These are phyloP conservation scores for Pachyuromys duprasi DNA, from an alignment of 2,797 vertebrate species.

Conservation along the genomic window DNA sequence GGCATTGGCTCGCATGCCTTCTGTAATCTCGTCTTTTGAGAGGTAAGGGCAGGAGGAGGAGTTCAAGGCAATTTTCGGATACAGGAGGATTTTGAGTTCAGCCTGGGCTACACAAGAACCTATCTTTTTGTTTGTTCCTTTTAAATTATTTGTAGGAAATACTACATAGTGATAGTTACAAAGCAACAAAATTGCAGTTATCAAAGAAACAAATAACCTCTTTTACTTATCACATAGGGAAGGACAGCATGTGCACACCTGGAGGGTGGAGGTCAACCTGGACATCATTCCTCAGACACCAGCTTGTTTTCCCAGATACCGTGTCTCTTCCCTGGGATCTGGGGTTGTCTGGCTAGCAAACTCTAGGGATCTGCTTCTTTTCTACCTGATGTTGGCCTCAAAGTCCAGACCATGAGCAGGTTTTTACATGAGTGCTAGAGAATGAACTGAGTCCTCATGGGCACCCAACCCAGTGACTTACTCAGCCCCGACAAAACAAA, in stretches of 20 bases:
- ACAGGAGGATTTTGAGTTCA: neutral
- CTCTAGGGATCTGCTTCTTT: neutral
- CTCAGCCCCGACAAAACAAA: neutral
- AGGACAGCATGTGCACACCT: neutral
- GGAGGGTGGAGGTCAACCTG: neutral
- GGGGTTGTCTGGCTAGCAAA: neutral
- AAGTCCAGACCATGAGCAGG: neutral
- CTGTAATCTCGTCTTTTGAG: neutral
- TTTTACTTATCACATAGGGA: conserved; percentile 25
- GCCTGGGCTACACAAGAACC: neutral
- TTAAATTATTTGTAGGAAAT: neutral
- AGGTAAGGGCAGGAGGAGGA: neutral
- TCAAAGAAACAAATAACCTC: conserved; percentile 45
- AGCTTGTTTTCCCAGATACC: neutral
- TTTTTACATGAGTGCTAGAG: neutral
- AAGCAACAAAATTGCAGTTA: conserved; percentile 24
- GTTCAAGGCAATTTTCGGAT: neutral
- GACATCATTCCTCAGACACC: neutral
- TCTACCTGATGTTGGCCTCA: neutral
- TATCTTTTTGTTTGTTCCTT: neutral
- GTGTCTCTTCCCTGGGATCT: neutral
- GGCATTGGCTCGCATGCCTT: neutral
- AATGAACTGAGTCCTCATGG: neutral
- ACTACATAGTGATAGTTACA: conserved; percentile 11
- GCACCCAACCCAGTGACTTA: neutral